Percentiles rank a stretch among this genome's conserved stretches.
Conservation (phyloP, 2,888 invertebrate genomes). For the Spialia ferax region DNA sequence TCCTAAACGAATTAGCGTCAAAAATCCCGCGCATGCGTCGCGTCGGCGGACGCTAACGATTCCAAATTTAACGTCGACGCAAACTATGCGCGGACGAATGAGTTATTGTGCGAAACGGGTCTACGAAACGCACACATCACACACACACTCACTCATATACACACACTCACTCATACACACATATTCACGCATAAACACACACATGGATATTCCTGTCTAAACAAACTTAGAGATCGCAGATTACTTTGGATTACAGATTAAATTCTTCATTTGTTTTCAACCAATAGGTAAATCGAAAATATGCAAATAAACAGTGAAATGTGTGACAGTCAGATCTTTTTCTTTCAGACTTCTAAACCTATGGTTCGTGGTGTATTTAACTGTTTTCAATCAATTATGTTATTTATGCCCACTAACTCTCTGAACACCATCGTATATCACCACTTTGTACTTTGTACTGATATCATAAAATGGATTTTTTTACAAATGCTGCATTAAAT, state of each 20-base stretch:
- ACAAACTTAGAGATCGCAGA: not conserved
- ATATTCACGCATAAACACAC: no score
- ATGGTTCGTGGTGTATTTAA: no score
- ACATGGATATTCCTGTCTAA: no score
- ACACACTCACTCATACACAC: no score
- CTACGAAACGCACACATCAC: conserved; percentile 27
- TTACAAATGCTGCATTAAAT: no score
- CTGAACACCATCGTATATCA: not conserved
- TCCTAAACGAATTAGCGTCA: conserved; percentile 68
- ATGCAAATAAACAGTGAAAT: not conserved
- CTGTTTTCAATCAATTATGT: no score
- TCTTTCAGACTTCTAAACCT: no score
- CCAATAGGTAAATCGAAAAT: not conserved
- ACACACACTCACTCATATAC: no score
- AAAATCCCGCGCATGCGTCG: conserved; percentile 60
- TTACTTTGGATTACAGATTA: not conserved
- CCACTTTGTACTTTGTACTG: no score
- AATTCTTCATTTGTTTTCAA: not conserved
- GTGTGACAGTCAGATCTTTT: no score
- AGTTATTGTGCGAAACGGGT: conserved; percentile 55
- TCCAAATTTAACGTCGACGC: conserved; percentile 60
- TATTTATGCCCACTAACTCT: not conserved
- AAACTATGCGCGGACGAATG: conserved; percentile 62
- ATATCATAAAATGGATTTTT: no score
- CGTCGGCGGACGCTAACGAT: conserved; percentile 59